phyloP scores from a whole-genome alignment of 2,888 invertebrate species.

The Cephus spinipes region DNA sequence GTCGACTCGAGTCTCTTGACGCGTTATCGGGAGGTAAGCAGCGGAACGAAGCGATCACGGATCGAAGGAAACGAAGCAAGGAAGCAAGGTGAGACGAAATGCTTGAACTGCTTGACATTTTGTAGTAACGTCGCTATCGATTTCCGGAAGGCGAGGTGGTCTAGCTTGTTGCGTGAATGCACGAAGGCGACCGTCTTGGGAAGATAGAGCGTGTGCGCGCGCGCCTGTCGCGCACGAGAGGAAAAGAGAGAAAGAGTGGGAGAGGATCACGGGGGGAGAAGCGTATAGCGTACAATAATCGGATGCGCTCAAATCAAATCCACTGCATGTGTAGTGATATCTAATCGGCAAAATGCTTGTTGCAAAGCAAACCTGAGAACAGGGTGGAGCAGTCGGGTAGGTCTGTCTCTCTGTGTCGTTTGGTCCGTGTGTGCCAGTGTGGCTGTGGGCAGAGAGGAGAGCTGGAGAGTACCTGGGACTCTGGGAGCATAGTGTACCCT shows the following conservation, averaged over 20 bases:
- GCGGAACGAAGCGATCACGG: background rate
- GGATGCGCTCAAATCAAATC: conserved; percentile 23
- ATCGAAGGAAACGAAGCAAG: background rate
- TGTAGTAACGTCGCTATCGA: background rate
- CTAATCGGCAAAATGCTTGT: conserved; percentile 54
- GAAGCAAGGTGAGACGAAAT: background rate
- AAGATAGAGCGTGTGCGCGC: conserved; percentile 18
- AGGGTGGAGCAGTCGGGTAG: conserved; percentile 15
- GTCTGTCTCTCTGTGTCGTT: background rate
- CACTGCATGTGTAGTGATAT: conserved; percentile 49
- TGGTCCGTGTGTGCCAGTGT: background rate
- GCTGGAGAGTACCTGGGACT: conserved; percentile 3
- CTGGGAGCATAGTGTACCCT: background rate
- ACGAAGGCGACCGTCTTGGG: background rate
- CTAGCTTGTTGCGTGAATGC: background rate
- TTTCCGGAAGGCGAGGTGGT: background rate
- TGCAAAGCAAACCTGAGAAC: conserved; percentile 45
- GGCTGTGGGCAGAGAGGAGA: background rate
- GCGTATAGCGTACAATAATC: conserved; percentile 34
- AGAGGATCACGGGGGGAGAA: background rate
- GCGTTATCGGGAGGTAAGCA: background rate
- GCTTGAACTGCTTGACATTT: background rate
- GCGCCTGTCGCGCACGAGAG: conserved; percentile 4
- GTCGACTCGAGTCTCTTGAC: background rate
- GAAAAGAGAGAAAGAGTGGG: conserved; percentile 5